Evolutionary conservation across 2,888 invertebrate species (phyloP), one percentile per base, ranked within the genome.

Genomic region (Parasteatoda lunata): DNA sequence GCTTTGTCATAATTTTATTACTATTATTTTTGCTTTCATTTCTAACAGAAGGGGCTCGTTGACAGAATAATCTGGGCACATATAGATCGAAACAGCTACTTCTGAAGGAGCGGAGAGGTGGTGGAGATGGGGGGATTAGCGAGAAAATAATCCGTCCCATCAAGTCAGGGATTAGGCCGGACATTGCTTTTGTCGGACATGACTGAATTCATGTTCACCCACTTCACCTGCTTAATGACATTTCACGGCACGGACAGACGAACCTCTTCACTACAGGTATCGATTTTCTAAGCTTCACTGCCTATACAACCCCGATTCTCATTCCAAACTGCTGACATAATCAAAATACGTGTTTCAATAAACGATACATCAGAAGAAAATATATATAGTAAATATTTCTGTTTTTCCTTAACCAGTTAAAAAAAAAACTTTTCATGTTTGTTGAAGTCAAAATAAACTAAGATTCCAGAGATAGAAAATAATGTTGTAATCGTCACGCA

Each of bases 101-200:
- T n/a, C 30, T 49, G 48, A 52, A 45, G 45, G 8, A 47, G 52
- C 13, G 72, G 52, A 9, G 47, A 72, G 65, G 51, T 65, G 52
- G 1, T n/a, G 30, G 8, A 7, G 13, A 8, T 49, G n/a, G 8
- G 71, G 76, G 80, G 85, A 86, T 86, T 86, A 86, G 76, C 52
- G 77, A 65, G 78, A 76, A 80, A 80, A 80, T 86, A 86, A 86
- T 86, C 85, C 85, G 65, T 69, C 64, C 80, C 85, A 86, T 86
- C 85, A 86, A 86, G 85, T 77, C 72, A 13, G 70, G 85, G 85
- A 86, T 86, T 86, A 86, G 76, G 70, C 65, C 66, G 80, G 80
- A 79, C 80, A 86, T 80, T 80, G 85, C 85, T 86, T 86, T 86
- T 86, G 85, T 86, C 85, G 77, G 80, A 86, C 85, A 86, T 72